Conservation (phyloP, 1,140 invertebrate species). For the Leptoteleia sp. region DNA sequence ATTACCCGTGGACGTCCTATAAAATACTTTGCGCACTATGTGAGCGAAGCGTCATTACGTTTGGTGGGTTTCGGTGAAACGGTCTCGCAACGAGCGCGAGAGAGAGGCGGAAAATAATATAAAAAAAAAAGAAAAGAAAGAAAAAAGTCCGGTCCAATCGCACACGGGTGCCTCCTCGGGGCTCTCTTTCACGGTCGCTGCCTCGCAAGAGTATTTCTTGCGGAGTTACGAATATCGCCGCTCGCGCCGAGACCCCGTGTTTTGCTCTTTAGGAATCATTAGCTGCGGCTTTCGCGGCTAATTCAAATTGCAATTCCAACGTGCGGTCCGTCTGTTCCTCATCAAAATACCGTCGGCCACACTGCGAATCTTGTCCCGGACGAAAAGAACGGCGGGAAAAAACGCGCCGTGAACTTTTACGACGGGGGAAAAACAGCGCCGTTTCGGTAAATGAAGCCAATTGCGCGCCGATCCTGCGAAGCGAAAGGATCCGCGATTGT, state of each 20-base stretch:
- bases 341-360: slow-evolving; percentile 80
- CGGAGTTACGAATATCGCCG: slow-evolving; percentile 55
- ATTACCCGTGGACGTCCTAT: slow-evolving; percentile 42
- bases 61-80: slow-evolving; percentile 63
- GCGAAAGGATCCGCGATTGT: slow-evolving; percentile 7
- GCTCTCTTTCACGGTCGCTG: slow-evolving; percentile 64
- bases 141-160: slow-evolving; percentile 58
- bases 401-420: slow-evolving; percentile 76
- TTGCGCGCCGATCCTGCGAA: slow-evolving; percentile 23
- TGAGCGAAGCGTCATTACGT: slow-evolving; percentile 59
- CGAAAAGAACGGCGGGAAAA: slow-evolving; percentile 44
- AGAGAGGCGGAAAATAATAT: too few species aligned
- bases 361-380: slow-evolving; percentile 47
- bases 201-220: slow-evolving; percentile 53
- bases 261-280: slow-evolving; percentile 76
- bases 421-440: slow-evolving; percentile 45
- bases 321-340: slow-evolving; percentile 71
- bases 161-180: slow-evolving; percentile 33
- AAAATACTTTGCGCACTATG: slow-evolving; percentile 57
- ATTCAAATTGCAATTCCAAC: slow-evolving; percentile 80
- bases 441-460: slow-evolving; percentile 57
- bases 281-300: slow-evolving; percentile 78
- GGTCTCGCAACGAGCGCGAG: slow-evolving; percentile 22
- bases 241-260: slow-evolving; percentile 60
- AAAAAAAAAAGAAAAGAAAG: too few species aligned